Evolutionary conservation across 1,140 invertebrate genomes (phyloP).

Genomic region (Zaprionus nigranus): DNA sequence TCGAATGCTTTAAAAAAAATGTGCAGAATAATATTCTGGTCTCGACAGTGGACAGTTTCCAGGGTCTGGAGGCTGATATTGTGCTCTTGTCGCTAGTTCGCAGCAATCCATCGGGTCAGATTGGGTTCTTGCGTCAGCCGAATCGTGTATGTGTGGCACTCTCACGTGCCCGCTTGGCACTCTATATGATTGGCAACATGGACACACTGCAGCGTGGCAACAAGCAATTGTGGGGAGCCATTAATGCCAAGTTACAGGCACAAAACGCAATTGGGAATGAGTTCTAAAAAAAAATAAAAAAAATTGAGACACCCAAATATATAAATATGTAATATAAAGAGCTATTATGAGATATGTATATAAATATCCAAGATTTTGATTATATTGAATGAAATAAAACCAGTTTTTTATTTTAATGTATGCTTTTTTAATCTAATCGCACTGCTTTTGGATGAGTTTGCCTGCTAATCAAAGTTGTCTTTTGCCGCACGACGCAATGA

Average conservation of each 20-base stretch:
- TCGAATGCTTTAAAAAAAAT: conserved; percentile 47
- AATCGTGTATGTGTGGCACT: conserved; percentile 94
- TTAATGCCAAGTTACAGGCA: conserved; percentile 67
- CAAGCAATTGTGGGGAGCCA: conserved; percentile 85
- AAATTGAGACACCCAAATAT: neutral
- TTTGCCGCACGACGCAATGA: conserved; percentile 29
- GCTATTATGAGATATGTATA: neutral
- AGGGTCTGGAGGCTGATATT: conserved; percentile 94
- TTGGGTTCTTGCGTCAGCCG: conserved; percentile 91
- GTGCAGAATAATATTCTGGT: conserved; percentile 70
- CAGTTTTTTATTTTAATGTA: conserved; percentile 11
- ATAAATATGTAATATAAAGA: neutral
- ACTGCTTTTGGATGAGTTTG: conserved; percentile 15
- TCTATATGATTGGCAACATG: conserved; percentile 89
- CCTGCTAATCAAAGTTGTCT: conserved; percentile 16
- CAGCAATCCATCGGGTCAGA: conserved; percentile 88
- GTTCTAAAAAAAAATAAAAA: neutral
- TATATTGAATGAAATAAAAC: conserved; percentile 9
- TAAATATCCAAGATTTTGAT: neutral
- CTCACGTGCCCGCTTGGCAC: conserved; percentile 91
- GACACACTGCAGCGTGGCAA: conserved; percentile 85
- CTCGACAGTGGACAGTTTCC: conserved; percentile 92
- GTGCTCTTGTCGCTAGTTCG: conserved; percentile 93
- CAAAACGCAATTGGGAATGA: conserved; percentile 47
- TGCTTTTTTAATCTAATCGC: conserved; percentile 35